Conservation (phyloP, 2,888 invertebrate genomes). For the Calliphora vomitoria region DNA sequence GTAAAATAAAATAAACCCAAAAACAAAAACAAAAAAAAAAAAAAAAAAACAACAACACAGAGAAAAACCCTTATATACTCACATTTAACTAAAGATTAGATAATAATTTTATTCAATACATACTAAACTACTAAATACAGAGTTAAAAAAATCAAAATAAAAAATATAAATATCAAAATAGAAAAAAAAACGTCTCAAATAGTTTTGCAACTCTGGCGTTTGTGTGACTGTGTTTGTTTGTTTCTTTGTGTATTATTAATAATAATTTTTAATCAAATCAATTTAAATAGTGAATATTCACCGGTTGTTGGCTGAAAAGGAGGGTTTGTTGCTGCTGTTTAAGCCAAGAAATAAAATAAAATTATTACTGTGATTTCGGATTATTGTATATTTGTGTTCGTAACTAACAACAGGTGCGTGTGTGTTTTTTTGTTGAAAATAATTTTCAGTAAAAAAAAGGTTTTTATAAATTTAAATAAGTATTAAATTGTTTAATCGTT, state of each 20-base stretch:
- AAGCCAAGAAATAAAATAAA: constrained; percentile 55
- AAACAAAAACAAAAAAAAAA: not conserved
- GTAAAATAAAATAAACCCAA: constrained; percentile 13
- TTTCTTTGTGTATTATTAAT: constrained; percentile 16
- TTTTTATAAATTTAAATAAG: not conserved
- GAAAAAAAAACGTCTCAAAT: constrained; percentile 19
- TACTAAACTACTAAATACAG: not conserved
- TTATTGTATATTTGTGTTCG: constrained; percentile 51
- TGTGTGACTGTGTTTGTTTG: constrained; percentile 9
- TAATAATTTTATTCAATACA: constrained; percentile 44
- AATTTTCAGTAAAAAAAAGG: not conserved
- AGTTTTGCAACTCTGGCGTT: constrained; percentile 47
- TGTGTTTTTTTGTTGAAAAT: constrained; percentile 5
- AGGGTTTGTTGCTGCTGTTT: constrained; percentile 28
- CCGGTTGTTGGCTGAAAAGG: constrained; percentile 46
- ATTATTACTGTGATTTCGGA: constrained; percentile 43
- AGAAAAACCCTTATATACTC: constrained; percentile 11
- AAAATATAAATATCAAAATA: constrained; percentile 2
- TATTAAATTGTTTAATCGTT: not conserved
- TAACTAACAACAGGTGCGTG: constrained; percentile 63
- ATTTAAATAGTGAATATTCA: constrained; percentile 58
- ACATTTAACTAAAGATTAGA: constrained; percentile 50
- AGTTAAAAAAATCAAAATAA: not conserved
- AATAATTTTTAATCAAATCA: constrained; percentile 61
- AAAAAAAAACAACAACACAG: not conserved